These are phyloP conservation scores for Oncorhynchus keta DNA, from an alignment of 2,113 vertebrate species.

Conservation along the genomic window DNA sequence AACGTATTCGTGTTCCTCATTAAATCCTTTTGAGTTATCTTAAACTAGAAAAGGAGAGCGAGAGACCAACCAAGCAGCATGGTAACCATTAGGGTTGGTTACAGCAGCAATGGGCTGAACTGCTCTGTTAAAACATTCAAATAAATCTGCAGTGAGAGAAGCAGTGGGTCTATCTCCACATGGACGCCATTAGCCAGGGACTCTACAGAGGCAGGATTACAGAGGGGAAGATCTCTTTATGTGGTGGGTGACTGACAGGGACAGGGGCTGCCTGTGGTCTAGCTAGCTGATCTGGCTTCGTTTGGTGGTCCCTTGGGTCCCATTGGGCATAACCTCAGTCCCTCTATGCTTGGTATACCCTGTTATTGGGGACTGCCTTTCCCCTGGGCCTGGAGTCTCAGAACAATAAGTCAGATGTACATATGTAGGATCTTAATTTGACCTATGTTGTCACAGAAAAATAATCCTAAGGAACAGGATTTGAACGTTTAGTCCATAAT, in stretches of 20 bases:
- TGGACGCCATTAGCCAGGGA: slow-evolving; percentile 40
- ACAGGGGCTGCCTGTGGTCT: slow-evolving; percentile 32
- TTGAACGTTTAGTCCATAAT: too few species aligned
- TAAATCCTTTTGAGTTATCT: neutral
- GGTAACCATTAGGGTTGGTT: slow-evolving; percentile 15
- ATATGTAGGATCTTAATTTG: too few species aligned
- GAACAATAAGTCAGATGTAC: neutral
- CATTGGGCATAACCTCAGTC: too few species aligned
- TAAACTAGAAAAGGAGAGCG: too few species aligned
- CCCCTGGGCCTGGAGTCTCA: too few species aligned
- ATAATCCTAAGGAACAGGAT: too few species aligned
- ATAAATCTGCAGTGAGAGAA: neutral
- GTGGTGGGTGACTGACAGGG: slow-evolving; percentile 39
- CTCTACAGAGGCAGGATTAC: slow-evolving; percentile 33
- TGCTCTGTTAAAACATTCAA: neutral
- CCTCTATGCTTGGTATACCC: too few species aligned
- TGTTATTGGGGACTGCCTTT: too few species aligned
- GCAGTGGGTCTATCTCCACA: slow-evolving; percentile 43
- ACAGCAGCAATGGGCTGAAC: neutral
- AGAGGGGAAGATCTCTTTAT: slow-evolving; percentile 45
- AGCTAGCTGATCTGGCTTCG: neutral
- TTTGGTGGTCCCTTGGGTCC: neutral
- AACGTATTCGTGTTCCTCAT: neutral
- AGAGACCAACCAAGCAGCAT: neutral
- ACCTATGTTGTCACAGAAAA: too few species aligned